Evolutionary conservation across 2,113 vertebrate species (phyloP), one percentile per base, ranked within the genome.

Genomic region (Pteronura brasiliensis): DNA sequence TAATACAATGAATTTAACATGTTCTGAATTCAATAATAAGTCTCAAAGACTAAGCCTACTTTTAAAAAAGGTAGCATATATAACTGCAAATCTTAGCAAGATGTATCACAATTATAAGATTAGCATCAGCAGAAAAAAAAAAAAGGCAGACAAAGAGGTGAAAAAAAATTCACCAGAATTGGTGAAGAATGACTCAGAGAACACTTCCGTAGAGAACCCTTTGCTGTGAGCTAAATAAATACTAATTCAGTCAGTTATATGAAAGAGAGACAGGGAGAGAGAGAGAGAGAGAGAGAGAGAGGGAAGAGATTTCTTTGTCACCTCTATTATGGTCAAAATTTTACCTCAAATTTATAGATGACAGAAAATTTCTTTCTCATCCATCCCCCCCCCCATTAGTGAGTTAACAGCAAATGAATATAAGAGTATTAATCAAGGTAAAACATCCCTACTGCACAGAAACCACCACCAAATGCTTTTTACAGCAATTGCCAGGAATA

Each of bases 361-460:
- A 90, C 61, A 95, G 42, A 72, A 27, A 67, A 47, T 67, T 95
- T 89, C 29, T 69, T 89, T 89, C 29, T 92, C 79, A 93, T n/a
- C 67, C 34, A 34, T 39, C 34, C 11, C 44, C 34, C 11, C 25
- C 5, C 0, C 71, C 76, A 95, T 72, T 44, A 94, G 71, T 74
- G 79, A 72, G 27, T 52, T 92, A 94, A 59, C 0, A 95, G 69
- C 63, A 80, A 96, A 80, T 67, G 52, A 47, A 6, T 86, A 44
- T 74, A 57, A 74, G 20, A 95, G 57, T 55, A 87, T 59, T 82
- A 80, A 82, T 67, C 83, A 90, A 94, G 18, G 86, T 72, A 93
- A 97, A 96, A 96, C 36, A 95, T 36, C 52, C 57, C 34, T 39
- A 92, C 9, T 76, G 47, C 84, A 81, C 39, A 95, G 83, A 79